Percentiles rank a stretch among this genome's conserved stretches.
Conservation (phyloP, 1,140 invertebrate species). For the Radopholus similis region DNA sequence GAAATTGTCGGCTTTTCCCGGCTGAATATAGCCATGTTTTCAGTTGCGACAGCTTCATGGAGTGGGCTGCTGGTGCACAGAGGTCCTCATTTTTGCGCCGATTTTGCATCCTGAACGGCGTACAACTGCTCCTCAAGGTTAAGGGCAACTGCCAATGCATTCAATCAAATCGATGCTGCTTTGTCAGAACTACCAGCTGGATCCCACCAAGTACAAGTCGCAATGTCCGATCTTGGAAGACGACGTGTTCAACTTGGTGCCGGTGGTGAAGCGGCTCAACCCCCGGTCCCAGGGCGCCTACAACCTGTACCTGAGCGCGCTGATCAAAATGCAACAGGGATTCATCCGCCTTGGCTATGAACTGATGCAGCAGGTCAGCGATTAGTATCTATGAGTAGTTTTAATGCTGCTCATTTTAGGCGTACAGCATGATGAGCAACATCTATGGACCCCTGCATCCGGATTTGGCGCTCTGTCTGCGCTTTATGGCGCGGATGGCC, state of each 20-base stretch:
- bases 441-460: constrained; percentile 33
- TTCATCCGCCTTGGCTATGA: constrained; percentile 29
- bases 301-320: constrained; percentile 28
- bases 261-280: constrained; percentile 28
- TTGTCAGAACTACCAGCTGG: constrained; percentile 25
- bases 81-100: constrained; percentile 20
- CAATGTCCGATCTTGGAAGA: constrained; percentile 23
- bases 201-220: constrained; percentile 15
- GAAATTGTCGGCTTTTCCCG: not conserved
- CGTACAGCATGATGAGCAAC: constrained; percentile 29
- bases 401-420: not conserved
- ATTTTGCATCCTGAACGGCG: constrained; percentile 32
- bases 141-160: not conserved
- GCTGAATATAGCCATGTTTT: not conserved
- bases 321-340: constrained; percentile 29
- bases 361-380: constrained; percentile 24
- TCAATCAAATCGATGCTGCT: not conserved
- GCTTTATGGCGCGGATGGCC: constrained; percentile 34
- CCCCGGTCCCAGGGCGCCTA: constrained; percentile 29
- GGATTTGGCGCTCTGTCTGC: constrained; percentile 31
- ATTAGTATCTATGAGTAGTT: not conserved
- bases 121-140: constrained; percentile 30
- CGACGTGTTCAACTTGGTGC: constrained; percentile 27
- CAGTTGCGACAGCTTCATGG: constrained; percentile 30
- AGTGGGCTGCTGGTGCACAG: constrained; percentile 27